Evolutionary conservation across 2,113 vertebrate genomes (phyloP).

Genomic region (Elaphurus davidianus): DNA sequence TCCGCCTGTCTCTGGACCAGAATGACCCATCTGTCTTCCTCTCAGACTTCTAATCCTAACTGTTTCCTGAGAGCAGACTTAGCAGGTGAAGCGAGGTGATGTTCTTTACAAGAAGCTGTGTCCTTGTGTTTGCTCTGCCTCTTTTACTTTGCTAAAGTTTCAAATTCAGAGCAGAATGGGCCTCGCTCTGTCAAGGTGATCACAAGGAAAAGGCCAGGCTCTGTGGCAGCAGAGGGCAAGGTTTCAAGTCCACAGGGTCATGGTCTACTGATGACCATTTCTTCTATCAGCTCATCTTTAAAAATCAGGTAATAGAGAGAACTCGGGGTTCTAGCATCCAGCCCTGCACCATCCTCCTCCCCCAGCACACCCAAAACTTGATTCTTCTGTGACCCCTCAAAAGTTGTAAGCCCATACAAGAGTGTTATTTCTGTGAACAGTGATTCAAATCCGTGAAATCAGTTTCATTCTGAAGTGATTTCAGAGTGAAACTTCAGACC

Average conservation of each 20-base stretch:
- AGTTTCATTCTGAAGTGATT: no score
- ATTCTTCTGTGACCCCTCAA: not conserved
- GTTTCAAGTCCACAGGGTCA: not conserved
- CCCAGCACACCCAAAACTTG: not conserved
- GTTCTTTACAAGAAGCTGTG: not conserved
- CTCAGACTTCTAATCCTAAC: not conserved
- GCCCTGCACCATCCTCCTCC: not conserved
- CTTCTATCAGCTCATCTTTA: not conserved
- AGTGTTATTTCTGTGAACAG: no score
- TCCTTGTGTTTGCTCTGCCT: not conserved
- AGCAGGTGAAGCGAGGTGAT: not conserved
- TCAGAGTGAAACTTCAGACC: no score
- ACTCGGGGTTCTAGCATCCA: not conserved
- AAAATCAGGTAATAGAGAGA: not conserved
- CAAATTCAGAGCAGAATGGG: not conserved
- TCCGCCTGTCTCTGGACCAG: fast-evolving
- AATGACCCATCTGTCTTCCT: not conserved
- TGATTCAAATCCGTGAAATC: no score
- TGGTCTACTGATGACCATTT: not conserved
- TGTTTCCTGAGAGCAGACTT: not conserved
- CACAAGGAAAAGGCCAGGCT: not conserved
- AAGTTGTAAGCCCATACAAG: not conserved
- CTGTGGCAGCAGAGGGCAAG: not conserved
- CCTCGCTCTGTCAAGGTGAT: not conserved
- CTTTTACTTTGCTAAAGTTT: not conserved